A percentile compares a stretch with the other conserved stretches of the same genome.
Evolutionary conservation across 2,888 invertebrate genomes (phyloP).

Genomic region (Mylabris sibirica): DNA sequence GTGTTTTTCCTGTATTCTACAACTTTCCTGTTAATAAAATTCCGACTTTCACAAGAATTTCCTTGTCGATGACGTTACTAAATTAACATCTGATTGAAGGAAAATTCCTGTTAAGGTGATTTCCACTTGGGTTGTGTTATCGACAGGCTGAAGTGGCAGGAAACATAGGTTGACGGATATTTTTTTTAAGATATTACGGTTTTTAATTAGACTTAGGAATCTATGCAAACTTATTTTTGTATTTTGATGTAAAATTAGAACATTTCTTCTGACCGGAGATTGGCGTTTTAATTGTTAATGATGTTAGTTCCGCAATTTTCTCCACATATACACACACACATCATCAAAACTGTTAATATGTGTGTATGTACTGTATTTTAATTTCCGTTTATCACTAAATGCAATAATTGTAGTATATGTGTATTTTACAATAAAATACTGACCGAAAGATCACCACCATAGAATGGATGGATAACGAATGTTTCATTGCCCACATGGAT

Average conservation of each 20-base stretch:
- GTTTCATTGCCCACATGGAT: slow-evolving; percentile 98
- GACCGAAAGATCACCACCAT: slow-evolving; percentile 96
- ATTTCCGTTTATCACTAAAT: slow-evolving; percentile 37
- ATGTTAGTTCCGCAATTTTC: slow-evolving; percentile 23
- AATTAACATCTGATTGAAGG: slow-evolving; percentile 38
- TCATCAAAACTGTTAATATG: too few species aligned
- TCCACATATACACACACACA: too few species aligned
- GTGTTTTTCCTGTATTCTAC: background rate
- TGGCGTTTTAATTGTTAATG: slow-evolving; percentile 51
- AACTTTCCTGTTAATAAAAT: background rate
- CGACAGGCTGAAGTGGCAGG: slow-evolving; percentile 41
- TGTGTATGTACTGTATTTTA: slow-evolving; percentile 23
- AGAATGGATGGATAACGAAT: slow-evolving; percentile 97
- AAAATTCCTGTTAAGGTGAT: slow-evolving; percentile 40
- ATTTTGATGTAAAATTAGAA: background rate
- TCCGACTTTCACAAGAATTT: background rate
- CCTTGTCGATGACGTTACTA: slow-evolving; percentile 29
- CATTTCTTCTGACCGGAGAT: slow-evolving; percentile 46
- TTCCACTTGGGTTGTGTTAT: slow-evolving; percentile 45
- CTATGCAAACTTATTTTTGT: background rate
- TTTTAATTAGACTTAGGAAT: slow-evolving; percentile 55
- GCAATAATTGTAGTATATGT: background rate
- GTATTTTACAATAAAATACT: slow-evolving; percentile 62
- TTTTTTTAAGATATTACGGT: slow-evolving; percentile 38
- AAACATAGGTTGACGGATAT: background rate